A percentile compares a stretch with the other conserved stretches of the same genome.
Conservation (phyloP, 2,888 invertebrate genomes). For the Amphipyra berbera region DNA sequence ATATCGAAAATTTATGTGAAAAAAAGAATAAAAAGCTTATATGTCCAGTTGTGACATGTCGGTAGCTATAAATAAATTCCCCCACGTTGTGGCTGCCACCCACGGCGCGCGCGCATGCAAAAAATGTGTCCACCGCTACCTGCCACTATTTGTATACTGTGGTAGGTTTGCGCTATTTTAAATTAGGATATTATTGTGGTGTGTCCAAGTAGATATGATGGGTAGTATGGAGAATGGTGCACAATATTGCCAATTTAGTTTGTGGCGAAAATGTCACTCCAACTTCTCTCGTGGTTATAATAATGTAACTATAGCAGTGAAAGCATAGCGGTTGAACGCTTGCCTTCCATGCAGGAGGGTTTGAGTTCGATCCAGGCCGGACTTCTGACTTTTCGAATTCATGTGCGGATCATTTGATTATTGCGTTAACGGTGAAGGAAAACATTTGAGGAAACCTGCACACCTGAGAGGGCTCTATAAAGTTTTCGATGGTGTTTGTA, state of each 20-base stretch:
- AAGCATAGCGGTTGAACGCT: too few species aligned
- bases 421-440: too few species aligned
- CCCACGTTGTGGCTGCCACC: conserved; percentile 69
- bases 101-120: conserved; percentile 71
- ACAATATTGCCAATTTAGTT: conserved; percentile 38
- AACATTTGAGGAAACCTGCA: too few species aligned
- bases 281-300: background rate
- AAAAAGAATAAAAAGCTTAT: conserved; percentile 53
- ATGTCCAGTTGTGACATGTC: conserved; percentile 66
- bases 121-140: conserved; percentile 65
- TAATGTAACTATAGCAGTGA: conserved; percentile 3
- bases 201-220: conserved; percentile 17
- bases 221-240: conserved; percentile 15
- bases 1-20: conserved; percentile 55
- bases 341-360: too few species aligned
- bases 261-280: conserved; percentile 35
- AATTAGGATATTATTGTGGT: conserved; percentile 50
- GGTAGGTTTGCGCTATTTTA: conserved; percentile 53
- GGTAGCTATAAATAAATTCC: conserved; percentile 73
- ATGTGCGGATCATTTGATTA: too few species aligned
- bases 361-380: too few species aligned
- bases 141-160: conserved; percentile 58
- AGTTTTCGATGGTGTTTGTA: too few species aligned
- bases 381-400: too few species aligned
- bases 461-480: too few species aligned